Base-by-base conservation (phyloP, 2,888 invertebrate species). In the Archips xylosteana region DNA sequence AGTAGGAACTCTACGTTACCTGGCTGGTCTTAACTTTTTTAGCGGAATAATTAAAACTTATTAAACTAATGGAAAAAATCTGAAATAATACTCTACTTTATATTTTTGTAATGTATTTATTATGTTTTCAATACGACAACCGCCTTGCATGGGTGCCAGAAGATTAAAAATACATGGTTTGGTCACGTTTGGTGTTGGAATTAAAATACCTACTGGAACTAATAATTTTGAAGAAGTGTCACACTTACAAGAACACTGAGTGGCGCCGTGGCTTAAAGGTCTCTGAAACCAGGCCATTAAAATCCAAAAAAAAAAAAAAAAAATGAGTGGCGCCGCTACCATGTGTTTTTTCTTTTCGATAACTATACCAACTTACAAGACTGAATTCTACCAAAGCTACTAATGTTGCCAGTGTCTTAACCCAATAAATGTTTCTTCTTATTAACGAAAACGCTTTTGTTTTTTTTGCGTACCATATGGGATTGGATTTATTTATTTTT, bases 381-480 rank as follows among this genome's bases (percentile, higher is more conserved):
- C 45, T 62, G 70, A 54, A 54, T 65, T 75, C 49, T 74, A 76
- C 67, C 45, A 73, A 75, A 59, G 54, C 39, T 73, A 61, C 70
- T 73, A 78, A 71, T 71, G 10, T 15, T 71, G 57, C 74, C 65
- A 71, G 13, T 59, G 34, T 71, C 49, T 32, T 67, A 65, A 65
- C 23, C n/a, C 23, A 64, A 42, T 60, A 42, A 59, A 60, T 73
- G 8, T 65, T 80, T 42, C 61, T 66, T 77, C 77, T 71, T 75
- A 80, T 39, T 71, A 66, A 66, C 61, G 65, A 66, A 34, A 75
- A 67, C 77, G 77, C 81, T 76, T 82, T 80, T 80, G 76, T 79
- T 79, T 76, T 82, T 76, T 79, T 72, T 81, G 92, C 92, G 88
- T 89, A 73, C 90, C 81, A 79, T 2, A 54, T 87, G 86, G 92